Evolutionary conservation across 2,888 invertebrate species (phyloP), one percentile per base, ranked within the genome.

Genomic region (Tupiocoris notatus): DNA sequence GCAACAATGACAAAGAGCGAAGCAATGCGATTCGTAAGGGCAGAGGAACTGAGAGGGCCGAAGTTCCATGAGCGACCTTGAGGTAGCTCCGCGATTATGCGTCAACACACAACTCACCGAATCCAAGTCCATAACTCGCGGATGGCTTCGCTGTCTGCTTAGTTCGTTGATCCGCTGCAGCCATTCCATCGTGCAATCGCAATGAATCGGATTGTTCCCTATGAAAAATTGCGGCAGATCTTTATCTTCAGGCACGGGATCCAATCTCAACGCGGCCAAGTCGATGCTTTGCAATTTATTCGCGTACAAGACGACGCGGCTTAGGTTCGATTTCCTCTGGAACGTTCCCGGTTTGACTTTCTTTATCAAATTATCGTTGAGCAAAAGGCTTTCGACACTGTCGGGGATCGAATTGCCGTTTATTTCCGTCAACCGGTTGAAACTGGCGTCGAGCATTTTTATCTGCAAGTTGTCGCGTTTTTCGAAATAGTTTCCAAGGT

Each of bases 141-240:
- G 94, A 83, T 95, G 92, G 83, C 94, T 93, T 71, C 93, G 87
- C 3, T 83, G 79, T 81, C 91, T 89, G 80, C 92, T 92, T 88
- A 93, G 89, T 84, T 92, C 93, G 85, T 95, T 95, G 84, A 95
- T 91, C 77, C 92, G 88, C 81, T 94, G 94, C 81, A 96, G 86
- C 96, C 96, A 97, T 84, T 95, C 95, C 94, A 96, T 94, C 79
- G 92, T 91, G 86, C 97, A 96, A 83, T 96, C 95, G 86, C 96
- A 97, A 82, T 93, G 91, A 85, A 96, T 94, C 9, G 96, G 96
- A 85, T 97, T 97, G 73, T 93, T 93, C 79, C 94, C 95, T 80
- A 96, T 88, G 84, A 94, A 95, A 84, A 96, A 93, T 84, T 95
- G 94, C 0, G 95, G 94, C 80, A 94, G 86, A 18, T 89, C 88